These are phyloP conservation scores for Trichogramma dendrolimi DNA, from an alignment of 2,888 invertebrate genomes.

Conservation along the genomic window DNA sequence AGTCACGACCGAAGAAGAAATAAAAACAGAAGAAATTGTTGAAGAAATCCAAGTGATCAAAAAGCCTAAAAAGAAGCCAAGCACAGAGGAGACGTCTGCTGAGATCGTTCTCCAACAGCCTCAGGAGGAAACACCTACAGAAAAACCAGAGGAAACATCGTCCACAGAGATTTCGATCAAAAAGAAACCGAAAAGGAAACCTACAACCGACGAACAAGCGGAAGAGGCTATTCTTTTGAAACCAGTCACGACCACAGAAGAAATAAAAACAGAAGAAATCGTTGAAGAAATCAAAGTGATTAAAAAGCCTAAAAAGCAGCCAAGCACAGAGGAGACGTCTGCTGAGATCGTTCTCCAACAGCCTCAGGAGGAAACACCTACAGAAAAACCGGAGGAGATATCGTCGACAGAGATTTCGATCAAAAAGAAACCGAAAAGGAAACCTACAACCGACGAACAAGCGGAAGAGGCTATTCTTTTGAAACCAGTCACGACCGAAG, in stretches of 20 bases:
- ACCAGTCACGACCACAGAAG: constrained; percentile 4
- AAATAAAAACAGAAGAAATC: constrained; percentile 32
- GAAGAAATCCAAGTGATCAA: constrained; percentile 39
- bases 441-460: constrained; percentile 37
- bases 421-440: constrained; percentile 42
- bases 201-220: constrained; percentile 7
- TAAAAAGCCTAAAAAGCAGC: constrained; percentile 37
- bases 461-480: constrained; percentile 40
- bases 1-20: constrained; percentile 29
- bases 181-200: constrained; percentile 36
- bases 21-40: constrained; percentile 32
- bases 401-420: constrained; percentile 36
- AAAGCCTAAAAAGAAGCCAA: constrained; percentile 38
- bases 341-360: constrained; percentile 40
- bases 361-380: constrained; percentile 47
- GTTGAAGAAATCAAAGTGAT: constrained; percentile 35
- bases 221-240: constrained; percentile 33
- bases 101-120: constrained; percentile 40
- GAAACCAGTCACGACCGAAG: constrained; percentile 32
- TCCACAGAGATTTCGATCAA: constrained; percentile 25
- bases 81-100: constrained; percentile 36
- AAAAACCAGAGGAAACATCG: constrained; percentile 31
- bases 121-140: constrained; percentile 46
- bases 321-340: constrained; percentile 34
- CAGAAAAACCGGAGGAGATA: constrained; percentile 34